Evolutionary conservation across 2,797 vertebrate species (phyloP).

Genomic region (Anguilla pacifica): DNA sequence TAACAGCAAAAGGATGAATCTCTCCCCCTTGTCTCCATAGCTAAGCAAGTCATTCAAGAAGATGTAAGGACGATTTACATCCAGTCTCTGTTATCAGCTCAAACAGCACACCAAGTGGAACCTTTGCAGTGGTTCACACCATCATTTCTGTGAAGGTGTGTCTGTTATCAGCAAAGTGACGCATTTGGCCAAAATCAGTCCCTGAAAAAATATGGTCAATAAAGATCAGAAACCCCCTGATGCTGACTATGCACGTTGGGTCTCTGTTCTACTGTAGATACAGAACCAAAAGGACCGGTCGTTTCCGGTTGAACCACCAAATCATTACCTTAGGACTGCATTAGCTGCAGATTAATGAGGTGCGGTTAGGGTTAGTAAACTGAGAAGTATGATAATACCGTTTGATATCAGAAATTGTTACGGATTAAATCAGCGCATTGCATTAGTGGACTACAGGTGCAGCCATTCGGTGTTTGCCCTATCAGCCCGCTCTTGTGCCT

Average conservation of each 20-base stretch:
- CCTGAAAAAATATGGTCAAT: neutral
- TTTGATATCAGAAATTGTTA: neutral
- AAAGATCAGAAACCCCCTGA: too few relatives aligned
- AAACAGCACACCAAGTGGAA: neutral
- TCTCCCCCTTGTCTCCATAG: too few relatives aligned
- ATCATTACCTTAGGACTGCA: neutral
- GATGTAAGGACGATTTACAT: neutral
- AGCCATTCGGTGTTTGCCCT: neutral
- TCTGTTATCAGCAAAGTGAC: neutral
- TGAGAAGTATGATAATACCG: neutral
- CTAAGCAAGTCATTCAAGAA: neutral
- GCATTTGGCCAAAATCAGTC: neutral
- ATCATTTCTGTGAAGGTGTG: neutral
- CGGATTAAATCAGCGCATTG: neutral
- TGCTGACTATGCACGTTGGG: neutral
- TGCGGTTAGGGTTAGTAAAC: conserved; percentile 21
- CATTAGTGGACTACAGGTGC: neutral
- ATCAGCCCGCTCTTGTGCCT: neutral
- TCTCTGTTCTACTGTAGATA: neutral
- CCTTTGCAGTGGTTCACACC: neutral
- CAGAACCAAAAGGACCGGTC: neutral
- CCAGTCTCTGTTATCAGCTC: neutral
- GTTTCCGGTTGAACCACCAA: neutral
- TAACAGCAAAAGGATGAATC: too few relatives aligned
- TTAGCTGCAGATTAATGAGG: neutral